Percentiles rank a stretch among this genome's conserved stretches.
Conservation (phyloP, 2,888 invertebrate species). For the Rhagophthalmus giganteus region DNA sequence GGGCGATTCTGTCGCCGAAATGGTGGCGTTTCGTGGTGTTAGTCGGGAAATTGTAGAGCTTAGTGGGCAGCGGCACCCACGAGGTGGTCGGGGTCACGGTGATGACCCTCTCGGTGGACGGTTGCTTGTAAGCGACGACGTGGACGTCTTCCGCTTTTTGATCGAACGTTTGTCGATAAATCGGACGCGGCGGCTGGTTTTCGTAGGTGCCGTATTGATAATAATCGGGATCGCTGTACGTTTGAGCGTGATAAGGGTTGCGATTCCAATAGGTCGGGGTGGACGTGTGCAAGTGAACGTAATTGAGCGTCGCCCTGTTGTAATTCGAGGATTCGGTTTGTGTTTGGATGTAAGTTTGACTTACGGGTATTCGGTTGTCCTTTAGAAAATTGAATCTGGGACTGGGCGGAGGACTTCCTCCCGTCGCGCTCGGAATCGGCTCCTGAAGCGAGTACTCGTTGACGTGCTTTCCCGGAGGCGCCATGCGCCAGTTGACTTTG, state of each 20-base stretch:
- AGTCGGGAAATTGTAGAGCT: not conserved
- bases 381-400: slow-evolving; percentile 7
- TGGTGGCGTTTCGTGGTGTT: not conserved
- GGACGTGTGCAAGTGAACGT: not conserved
- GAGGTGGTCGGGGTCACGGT: slow-evolving; percentile 14
- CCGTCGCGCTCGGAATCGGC: slow-evolving; percentile 12
- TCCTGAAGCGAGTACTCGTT: slow-evolving; percentile 17
- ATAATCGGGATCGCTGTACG: slow-evolving; percentile 9
- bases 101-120: slow-evolving; percentile 10
- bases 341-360: not conserved
- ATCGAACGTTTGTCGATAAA: not conserved
- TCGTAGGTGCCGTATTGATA: slow-evolving; percentile 7
- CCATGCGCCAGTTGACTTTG: not conserved
- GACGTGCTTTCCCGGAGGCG: slow-evolving; percentile 5
- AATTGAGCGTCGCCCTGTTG: not conserved
- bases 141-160: not conserved
- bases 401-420: slow-evolving; percentile 24
- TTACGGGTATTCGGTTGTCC: slow-evolving; percentile 11
- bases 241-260: not conserved
- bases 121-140: not conserved
- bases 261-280: not conserved
- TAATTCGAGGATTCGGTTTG: not conserved
- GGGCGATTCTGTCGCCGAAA: not conserved
- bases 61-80: slow-evolving; percentile 10
- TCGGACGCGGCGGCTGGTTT: not conserved